Evolutionary conservation across 2,113 vertebrate species (phyloP).

Genomic region (Hipposideros armiger): DNA sequence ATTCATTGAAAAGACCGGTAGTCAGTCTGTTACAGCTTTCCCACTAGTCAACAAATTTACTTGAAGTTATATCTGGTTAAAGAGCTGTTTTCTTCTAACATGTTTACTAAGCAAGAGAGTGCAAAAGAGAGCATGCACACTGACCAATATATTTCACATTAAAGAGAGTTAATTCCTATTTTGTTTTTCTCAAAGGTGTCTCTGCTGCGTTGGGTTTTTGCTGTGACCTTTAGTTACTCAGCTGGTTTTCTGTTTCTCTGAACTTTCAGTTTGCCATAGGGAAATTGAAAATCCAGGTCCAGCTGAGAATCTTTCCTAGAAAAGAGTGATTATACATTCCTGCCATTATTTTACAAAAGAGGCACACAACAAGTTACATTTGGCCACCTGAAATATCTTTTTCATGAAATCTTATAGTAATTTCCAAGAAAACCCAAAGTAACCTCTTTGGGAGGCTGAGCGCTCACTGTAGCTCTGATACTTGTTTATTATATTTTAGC

Average conservation of each 20-base stretch:
- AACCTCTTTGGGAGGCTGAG: not conserved
- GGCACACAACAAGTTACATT: not conserved
- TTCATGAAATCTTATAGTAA: not conserved
- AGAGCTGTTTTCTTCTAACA: not conserved
- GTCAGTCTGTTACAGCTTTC: not conserved
- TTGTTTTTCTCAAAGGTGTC: not conserved
- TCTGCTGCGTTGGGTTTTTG: not conserved
- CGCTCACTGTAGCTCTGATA: not conserved
- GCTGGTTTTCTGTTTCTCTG: not conserved
- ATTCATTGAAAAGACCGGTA: not conserved
- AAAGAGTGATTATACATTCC: not conserved
- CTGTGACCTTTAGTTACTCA: not conserved
- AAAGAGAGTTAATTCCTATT: not conserved
- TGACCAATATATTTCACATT: not conserved
- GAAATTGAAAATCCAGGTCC: not conserved
- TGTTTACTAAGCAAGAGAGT: not conserved
- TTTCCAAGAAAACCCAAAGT: not conserved
- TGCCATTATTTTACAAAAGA: slow-evolving; percentile 41
- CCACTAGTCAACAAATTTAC: not conserved
- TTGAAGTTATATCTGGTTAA: slow-evolving; percentile 14
- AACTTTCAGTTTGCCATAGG: not conserved
- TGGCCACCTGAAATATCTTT: not conserved
- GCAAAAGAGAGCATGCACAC: not conserved
- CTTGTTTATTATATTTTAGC: not conserved
- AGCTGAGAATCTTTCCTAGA: slow-evolving; percentile 14